Evolutionary conservation across 2,113 vertebrate species (phyloP).

Genomic region (Oceanites oceanicus): DNA sequence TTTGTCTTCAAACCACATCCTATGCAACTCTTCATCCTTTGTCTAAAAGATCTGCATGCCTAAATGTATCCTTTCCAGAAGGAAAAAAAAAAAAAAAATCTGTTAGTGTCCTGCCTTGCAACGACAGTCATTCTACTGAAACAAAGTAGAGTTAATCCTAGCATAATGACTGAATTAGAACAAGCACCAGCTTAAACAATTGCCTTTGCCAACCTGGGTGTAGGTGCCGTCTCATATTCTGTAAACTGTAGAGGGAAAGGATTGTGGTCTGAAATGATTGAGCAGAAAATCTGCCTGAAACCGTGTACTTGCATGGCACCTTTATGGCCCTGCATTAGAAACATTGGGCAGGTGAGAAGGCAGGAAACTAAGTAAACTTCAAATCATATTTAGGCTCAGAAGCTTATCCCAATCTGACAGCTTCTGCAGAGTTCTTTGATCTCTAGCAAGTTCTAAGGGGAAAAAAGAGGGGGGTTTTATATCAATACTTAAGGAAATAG

Average conservation of each 20-base stretch:
- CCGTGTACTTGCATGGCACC: neutral
- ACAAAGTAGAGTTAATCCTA: neutral
- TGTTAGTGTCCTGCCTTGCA: neutral
- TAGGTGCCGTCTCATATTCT: neutral
- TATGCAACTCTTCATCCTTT: neutral
- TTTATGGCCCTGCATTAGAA: neutral
- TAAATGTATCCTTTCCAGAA: neutral
- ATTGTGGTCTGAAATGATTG: neutral
- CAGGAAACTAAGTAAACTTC: neutral
- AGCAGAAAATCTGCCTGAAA: neutral
- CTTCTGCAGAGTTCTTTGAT: neutral
- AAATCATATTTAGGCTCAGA: neutral
- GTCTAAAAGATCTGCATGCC: neutral
- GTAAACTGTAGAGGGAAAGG: neutral
- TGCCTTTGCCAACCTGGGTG: neutral
- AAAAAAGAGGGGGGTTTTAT: rapidly evolving
- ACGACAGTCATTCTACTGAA: neutral
- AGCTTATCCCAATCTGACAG: neutral
- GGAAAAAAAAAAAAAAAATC: neutral
- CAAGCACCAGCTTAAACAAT: neutral
- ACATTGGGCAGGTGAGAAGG: neutral
- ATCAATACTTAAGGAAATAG: neutral
- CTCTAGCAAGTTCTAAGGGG: neutral
- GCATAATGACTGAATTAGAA: neutral
- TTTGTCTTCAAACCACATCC: neutral